Conservation (phyloP, 2,113 vertebrate genomes). For the Cacatua alba region DNA sequence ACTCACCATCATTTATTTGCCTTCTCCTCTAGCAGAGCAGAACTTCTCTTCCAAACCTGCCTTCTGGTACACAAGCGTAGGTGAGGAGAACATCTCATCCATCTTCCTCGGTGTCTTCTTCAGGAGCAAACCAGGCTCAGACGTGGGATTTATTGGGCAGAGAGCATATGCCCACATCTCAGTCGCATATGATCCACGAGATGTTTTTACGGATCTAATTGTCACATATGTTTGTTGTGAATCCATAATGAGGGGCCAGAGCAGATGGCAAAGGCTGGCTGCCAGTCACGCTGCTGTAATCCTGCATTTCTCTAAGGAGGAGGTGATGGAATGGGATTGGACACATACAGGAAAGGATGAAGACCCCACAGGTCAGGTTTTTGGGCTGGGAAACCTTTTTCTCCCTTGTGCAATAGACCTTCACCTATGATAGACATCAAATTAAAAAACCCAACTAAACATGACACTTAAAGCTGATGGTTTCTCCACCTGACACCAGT, state of each 20-base stretch:
- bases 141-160: constrained; percentile 9
- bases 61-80: background rate
- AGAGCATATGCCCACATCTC: background rate
- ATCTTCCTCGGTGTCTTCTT: background rate
- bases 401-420: background rate
- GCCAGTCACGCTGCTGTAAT: background rate
- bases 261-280: constrained; percentile 68
- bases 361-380: background rate
- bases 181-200: background rate
- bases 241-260: constrained; percentile 62
- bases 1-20: background rate
- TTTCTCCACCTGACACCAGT: accelerated
- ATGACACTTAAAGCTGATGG: background rate
- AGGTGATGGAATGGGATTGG: background rate
- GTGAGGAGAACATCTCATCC: background rate
- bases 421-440: background rate
- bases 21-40: background rate
- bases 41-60: background rate
- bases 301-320: background rate
- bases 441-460: background rate
- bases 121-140: background rate
- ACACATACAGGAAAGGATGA: background rate
- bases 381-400: background rate
- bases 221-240: constrained; percentile 56
- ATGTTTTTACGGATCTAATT: constrained; percentile 49